Percentiles rank a stretch among this genome's conserved stretches.
Evolutionary conservation across 2,113 vertebrate species (phyloP).

Genomic region (Natator depressus): DNA sequence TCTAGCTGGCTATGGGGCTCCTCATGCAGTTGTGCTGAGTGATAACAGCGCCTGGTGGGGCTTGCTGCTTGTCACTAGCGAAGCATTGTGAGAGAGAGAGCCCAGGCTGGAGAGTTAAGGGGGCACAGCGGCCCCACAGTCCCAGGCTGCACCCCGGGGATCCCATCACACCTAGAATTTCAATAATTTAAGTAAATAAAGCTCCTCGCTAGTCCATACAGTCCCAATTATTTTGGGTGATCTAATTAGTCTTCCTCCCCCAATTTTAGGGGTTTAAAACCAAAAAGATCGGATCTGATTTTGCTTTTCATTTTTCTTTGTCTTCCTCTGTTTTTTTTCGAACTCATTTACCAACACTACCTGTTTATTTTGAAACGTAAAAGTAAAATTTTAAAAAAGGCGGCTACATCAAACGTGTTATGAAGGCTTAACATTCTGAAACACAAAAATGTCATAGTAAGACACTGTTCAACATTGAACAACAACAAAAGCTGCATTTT

Average conservation of each 20-base stretch:
- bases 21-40: no score
- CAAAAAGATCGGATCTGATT: not conserved
- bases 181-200: not conserved
- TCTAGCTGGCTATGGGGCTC: no score
- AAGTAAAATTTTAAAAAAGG: not conserved
- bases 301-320: not conserved
- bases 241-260: not conserved
- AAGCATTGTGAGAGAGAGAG: no score
- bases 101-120: no score
- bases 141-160: no score
- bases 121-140: no score
- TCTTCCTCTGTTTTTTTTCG: not conserved
- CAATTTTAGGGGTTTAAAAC: not conserved
- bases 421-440: not conserved
- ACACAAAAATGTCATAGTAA: not conserved
- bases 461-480: constrained; percentile 6
- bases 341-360: constrained; percentile 26
- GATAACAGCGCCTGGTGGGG: no score
- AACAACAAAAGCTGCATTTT: constrained; percentile 9
- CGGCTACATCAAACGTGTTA: constrained; percentile 12
- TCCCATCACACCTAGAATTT: not conserved
- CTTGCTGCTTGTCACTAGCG: no score
- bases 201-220: not conserved
- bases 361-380: not conserved
- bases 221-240: not conserved